Base-by-base conservation (phyloP, 2,113 vertebrate genomes). In the Chamaea fasciata region DNA sequence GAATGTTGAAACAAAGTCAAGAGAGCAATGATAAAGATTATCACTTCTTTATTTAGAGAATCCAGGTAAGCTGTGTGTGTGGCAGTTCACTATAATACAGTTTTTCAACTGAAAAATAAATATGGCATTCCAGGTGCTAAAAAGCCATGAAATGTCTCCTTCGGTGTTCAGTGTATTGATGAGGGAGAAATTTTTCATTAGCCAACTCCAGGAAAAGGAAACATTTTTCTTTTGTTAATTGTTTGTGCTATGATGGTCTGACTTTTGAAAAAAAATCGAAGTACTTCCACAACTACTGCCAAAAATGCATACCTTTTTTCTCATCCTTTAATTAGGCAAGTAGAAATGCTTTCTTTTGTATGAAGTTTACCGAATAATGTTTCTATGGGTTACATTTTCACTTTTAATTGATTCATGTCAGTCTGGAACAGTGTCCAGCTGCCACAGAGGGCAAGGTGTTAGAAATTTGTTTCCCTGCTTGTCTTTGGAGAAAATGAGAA, bases 1-100 rank as follows among this genome's bases (percentile, higher is more conserved):
- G 73, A 86, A 63, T 13, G 41, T 91, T 92, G 90, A 96, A 91
- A 96, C 84, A 95, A 94, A 95, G 88, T 81, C 56, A 96, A 93
- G 73, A 59, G 73, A 86, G 93, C 64, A 89, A 47, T 33, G 74
- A 87, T 82, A 83, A 77, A 94, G 76, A 93, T 92, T 67, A 94
- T 71, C 70, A 37, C 91, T 68, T 75, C 59, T 84, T 93, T 71
- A 82, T 90, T 85, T 94, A 94, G 82, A 70, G 33, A 92, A 63
- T 63, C 50, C 89, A 97, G 90, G 97, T 95, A 94, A 96, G 49
- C 52, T 24, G 0, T 37, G 7, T 64, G 8, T 28, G 10, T 84
- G 13, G 28, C 56, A 37, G 47, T 63, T 86, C 30, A 37, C 28
- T 33, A 15, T 41, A 75, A 44, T 67, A 50, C 11, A 37, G 35